Base-by-base conservation (phyloP, 2,113 vertebrate species). In the Anser brachyrhynchus region DNA sequence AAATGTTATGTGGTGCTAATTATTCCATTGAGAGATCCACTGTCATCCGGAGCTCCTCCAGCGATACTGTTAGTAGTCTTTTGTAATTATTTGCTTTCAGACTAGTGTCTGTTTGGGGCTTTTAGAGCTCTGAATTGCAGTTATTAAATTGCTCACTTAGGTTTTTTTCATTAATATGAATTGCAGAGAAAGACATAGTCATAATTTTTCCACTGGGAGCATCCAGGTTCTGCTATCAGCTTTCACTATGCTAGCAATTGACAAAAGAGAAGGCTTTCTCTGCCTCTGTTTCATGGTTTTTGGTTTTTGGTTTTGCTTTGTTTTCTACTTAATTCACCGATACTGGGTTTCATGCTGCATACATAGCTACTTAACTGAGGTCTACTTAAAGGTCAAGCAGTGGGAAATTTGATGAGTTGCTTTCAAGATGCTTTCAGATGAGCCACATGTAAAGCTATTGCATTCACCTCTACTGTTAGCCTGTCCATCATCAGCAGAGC, bases 51-150 rank as follows among this genome's bases (percentile, higher is more conserved):
- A 49, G 54, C 61, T 96, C 79, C 80, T 94, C 70, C 10, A 79
- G 84, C 31, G 0, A 31, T 89, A 15, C 57, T 72, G 18, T 84
- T 88, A 84, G 65, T 77, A 90, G 70, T 73, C 62, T 82, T 95
- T 52, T 84, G 89, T 92, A 84, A 92, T 92, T 94, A 87, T 37
- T 94, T 95, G 65, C 72, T 95, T 95, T 75, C 92, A 90, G n/a
- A 75, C 16, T 90, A 25, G 12, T 86, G 89, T 74, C 77, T 93
- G 41, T 92, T 55, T 52, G 41, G 29, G 62, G 57, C 59, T 92
- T 89, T 77, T 64, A 70, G 73, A 91, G 70, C 80, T 82, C 77
- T 79, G 84, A 96, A 61, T 66, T 87, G 39, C 73, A 66, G 70
- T 78, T 83, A 73, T 14, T 91, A 55, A 90, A 89, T 87, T 80